Evolutionary conservation across 2,888 invertebrate genomes (phyloP).

Genomic region (Hedya salicella): DNA sequence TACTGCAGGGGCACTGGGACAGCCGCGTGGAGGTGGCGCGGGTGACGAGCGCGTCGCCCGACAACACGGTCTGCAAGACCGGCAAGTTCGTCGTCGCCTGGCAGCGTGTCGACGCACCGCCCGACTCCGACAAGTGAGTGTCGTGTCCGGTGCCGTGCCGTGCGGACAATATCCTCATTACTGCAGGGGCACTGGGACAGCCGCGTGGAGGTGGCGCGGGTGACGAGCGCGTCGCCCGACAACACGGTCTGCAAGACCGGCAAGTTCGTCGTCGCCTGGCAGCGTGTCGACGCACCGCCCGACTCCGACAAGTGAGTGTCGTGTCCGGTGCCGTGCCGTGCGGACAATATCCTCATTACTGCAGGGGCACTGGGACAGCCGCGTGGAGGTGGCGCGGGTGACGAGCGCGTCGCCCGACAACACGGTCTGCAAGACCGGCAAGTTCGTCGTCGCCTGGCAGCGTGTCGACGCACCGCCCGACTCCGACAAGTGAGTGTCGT

Average conservation of each 20-base stretch:
- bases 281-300: conserved; percentile 89
- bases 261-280: conserved; percentile 94
- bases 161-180: too few species aligned
- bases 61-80: conserved; percentile 96
- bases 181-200: conserved; percentile 97
- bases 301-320: conserved; percentile 85
- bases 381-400: conserved; percentile 97
- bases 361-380: conserved; percentile 97
- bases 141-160: too few species aligned
- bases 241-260: conserved; percentile 97
- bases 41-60: conserved; percentile 89
- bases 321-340: too few species aligned
- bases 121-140: conserved; percentile 86
- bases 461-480: conserved; percentile 89
- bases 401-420: conserved; percentile 89
- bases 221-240: conserved; percentile 89
- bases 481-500: conserved; percentile 82
- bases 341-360: too few species aligned
- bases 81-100: conserved; percentile 94
- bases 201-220: conserved; percentile 97
- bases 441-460: conserved; percentile 94
- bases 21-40: conserved; percentile 96
- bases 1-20: conserved; percentile 97
- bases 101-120: conserved; percentile 91
- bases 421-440: conserved; percentile 96